Evolutionary conservation across 2,888 invertebrate species (phyloP), one percentile per base, ranked within the genome.

Genomic region (Rosalia funebris): DNA sequence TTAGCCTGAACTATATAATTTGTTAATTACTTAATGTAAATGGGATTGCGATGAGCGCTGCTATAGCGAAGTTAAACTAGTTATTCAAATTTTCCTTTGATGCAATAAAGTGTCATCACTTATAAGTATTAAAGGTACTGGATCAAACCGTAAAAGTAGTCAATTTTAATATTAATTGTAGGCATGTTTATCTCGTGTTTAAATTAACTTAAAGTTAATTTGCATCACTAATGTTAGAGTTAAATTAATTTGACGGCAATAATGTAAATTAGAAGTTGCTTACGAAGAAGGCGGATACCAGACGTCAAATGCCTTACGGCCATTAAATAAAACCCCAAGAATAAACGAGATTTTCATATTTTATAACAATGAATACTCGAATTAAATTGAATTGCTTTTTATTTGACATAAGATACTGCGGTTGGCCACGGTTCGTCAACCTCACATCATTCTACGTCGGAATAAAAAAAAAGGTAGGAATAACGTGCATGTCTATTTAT

Each of bases 191-290:
- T 72, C 71, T 73, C 71, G 64, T 71, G 70, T 72, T 74, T 68
- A 71, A 74, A 73, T 75, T 73, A 72, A 74, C 70, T 69, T 71
- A 68, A 64, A 70, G 68, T 69, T 71, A 72, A 75, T 75, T 75
- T 75, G 73, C 75, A 75, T 75, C 71, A 71, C 66, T 73, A 74
- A 75, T 72, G 71, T 69, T 65, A 55, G 69, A 70, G 65, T 63
- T 73, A 72, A 75, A 75, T 75, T 75, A 75, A 75, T 74, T 74
- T 75, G 75, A 74, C 73, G 75, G 71, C 66, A 71, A 70, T 73
- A 71, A 74, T 72, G 73, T 67, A 71, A 73, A 73, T 72, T 72
- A 70, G 73, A 65, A 72, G 60, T 60, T 62, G 57, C 34, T 31
- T 32, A 53, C 44, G 50, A 20, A 37, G 32, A 25, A 37, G 37